Evolutionary conservation across 30 jellyfish, hydroid and myxozoan genomes (phyloP).

Genomic region (Catostylus mosaicus): DNA sequence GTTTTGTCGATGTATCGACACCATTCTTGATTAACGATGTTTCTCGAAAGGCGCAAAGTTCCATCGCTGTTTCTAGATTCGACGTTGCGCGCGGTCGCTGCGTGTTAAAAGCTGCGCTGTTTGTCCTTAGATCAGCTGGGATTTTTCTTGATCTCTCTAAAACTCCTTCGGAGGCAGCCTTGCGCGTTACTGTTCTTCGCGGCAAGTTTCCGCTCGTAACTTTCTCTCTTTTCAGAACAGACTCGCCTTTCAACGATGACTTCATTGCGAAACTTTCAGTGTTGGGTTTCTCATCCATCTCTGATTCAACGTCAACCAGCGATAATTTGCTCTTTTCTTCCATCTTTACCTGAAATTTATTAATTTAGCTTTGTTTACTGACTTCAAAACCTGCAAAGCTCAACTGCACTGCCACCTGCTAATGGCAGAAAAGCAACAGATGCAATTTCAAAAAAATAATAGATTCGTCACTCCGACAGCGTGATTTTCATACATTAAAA

Average conservation of each 20-base stretch:
- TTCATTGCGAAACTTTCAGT: not conserved
- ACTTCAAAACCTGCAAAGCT: not conserved
- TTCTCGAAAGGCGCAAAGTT: not conserved
- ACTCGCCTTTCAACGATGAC: not conserved
- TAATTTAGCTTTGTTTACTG: not conserved
- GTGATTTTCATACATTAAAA: no score
- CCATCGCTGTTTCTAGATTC: slow-evolving; percentile 22
- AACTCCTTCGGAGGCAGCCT: not conserved
- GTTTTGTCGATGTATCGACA: not conserved
- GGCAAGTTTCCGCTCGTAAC: not conserved
- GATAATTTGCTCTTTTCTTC: not conserved
- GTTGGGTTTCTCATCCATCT: not conserved
- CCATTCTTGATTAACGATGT: not conserved
- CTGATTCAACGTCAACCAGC: not conserved
- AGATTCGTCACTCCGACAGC: no score
- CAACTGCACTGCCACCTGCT: not conserved
- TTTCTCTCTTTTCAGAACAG: slow-evolving; percentile 13
- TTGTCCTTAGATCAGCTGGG: not conserved
- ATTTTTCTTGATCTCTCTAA: slow-evolving; percentile 3
- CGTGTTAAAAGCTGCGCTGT: not conserved
- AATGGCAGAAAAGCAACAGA: no score
- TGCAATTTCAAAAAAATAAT: no score
- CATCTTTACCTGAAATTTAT: not conserved
- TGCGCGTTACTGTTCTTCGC: not conserved
- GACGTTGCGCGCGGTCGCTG: slow-evolving; percentile 34